These are phyloP conservation scores for Papilio glaucus DNA, from an alignment of 1,140 invertebrate genomes.

Conservation along the genomic window DNA sequence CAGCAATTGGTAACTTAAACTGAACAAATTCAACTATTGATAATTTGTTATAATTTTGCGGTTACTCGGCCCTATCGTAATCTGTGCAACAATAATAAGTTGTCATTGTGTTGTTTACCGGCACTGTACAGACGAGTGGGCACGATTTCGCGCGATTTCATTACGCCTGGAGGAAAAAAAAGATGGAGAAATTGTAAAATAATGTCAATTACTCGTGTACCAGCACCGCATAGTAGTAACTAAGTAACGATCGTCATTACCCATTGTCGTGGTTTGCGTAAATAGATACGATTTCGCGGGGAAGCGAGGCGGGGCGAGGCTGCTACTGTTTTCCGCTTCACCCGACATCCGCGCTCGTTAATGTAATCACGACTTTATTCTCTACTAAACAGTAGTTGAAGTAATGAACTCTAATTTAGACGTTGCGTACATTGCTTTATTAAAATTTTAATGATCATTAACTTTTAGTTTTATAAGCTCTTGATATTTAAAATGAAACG, in stretches of 20 bases:
- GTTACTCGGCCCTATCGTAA: slow-evolving; percentile 29
- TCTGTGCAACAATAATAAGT: slow-evolving; percentile 22
- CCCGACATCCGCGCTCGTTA: slow-evolving; percentile 67
- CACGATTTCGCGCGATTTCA: slow-evolving; percentile 69
- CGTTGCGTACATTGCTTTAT: not conserved
- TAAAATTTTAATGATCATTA: not conserved
- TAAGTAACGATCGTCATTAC: slow-evolving; percentile 82
- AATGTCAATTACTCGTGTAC: slow-evolving; percentile 78
- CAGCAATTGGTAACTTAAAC: not conserved
- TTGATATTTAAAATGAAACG: not conserved
- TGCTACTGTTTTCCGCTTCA: slow-evolving; percentile 71
- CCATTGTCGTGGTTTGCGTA: slow-evolving; percentile 75
- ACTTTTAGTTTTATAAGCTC: not conserved
- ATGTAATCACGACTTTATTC: slow-evolving; percentile 66
- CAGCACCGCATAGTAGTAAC: slow-evolving; percentile 55
- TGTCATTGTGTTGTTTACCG: not conserved
- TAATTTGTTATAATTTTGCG: slow-evolving; percentile 34
- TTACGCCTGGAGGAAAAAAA: slow-evolving; percentile 67
- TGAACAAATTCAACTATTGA: slow-evolving; percentile 22
- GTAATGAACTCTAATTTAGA: slow-evolving; percentile 51
- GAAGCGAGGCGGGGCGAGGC: slow-evolving; percentile 63
- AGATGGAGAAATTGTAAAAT: slow-evolving; percentile 75
- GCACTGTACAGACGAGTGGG: slow-evolving; percentile 54
- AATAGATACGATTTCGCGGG: slow-evolving; percentile 71
- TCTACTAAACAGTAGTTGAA: slow-evolving; percentile 54